Percentiles rank a stretch among this genome's conserved stretches.
Evolutionary conservation across 1,140 invertebrate species (phyloP).

Genomic region (Penaeus vannamei): DNA sequence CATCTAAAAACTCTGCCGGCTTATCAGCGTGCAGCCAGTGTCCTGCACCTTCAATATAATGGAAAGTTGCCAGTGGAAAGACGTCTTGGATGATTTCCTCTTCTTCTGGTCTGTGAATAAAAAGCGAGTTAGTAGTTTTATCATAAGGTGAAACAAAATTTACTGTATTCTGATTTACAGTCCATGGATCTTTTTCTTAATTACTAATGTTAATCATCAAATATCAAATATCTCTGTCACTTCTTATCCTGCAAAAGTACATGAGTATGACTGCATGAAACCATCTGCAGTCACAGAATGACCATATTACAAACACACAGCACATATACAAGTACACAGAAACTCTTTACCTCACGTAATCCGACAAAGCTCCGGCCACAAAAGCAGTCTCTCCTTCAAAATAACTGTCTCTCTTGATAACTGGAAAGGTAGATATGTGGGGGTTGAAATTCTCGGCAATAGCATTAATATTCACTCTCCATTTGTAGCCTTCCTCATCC

Average conservation of each 20-base stretch:
- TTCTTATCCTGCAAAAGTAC: too few species aligned
- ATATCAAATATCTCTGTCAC: too few species aligned
- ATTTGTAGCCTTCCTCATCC: constrained; percentile 78
- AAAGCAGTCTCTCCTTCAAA: constrained; percentile 86
- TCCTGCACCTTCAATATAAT: constrained; percentile 84
- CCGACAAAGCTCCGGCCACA: constrained; percentile 84
- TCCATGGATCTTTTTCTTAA: too few species aligned
- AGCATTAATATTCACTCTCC: constrained; percentile 83
- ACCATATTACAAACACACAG: neutral
- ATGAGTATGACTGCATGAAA: too few species aligned
- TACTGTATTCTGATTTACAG: too few species aligned
- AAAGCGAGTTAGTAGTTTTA: constrained; percentile 21
- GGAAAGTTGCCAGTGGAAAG: constrained; percentile 84
- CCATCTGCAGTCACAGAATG: too few species aligned
- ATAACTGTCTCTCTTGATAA: constrained; percentile 72
- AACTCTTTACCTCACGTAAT: constrained; percentile 81
- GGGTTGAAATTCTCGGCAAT: constrained; percentile 78
- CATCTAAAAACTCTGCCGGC: constrained; percentile 83
- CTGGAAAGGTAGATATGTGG: constrained; percentile 73
- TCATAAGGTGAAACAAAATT: too few species aligned
- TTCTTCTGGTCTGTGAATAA: constrained; percentile 77
- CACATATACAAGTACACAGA: constrained; percentile 26
- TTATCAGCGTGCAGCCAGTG: constrained; percentile 96
- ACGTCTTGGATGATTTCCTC: constrained; percentile 79
- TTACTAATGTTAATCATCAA: too few species aligned